These are phyloP conservation scores for Microctonus brassicae DNA, from an alignment of 2,888 invertebrate species.

Conservation along the genomic window DNA sequence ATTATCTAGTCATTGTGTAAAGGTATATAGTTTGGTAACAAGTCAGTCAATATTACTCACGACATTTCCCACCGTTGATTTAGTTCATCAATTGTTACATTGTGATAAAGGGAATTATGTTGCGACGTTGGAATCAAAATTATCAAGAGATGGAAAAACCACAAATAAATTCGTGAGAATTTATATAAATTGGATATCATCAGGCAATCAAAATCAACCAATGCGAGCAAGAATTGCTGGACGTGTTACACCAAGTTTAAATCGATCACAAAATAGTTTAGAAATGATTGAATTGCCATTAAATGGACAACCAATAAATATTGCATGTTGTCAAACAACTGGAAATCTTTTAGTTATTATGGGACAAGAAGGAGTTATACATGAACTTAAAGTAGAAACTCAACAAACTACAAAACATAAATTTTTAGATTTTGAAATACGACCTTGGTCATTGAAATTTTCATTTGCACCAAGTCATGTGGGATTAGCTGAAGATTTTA, in stretches of 20 bases:
- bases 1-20: slow-evolving; percentile 74
- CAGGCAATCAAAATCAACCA: slow-evolving; percentile 70
- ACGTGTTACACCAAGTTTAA: slow-evolving; percentile 79
- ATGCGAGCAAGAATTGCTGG: slow-evolving; percentile 82
- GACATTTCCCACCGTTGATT: slow-evolving; percentile 81
- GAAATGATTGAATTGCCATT: slow-evolving; percentile 84
- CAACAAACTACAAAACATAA: slow-evolving; percentile 78
- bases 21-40: slow-evolving; percentile 72
- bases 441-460: slow-evolving; percentile 76
- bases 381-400: slow-evolving; percentile 76
- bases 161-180: slow-evolving; percentile 75
- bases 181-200: slow-evolving; percentile 81
- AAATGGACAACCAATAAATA: slow-evolving; percentile 73
- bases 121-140: slow-evolving; percentile 76
- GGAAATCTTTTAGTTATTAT: slow-evolving; percentile 70
- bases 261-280: slow-evolving; percentile 74
- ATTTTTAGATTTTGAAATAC: slow-evolving; percentile 79
- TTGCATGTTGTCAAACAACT: slow-evolving; percentile 76
- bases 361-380: slow-evolving; percentile 71
- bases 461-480: slow-evolving; percentile 75
- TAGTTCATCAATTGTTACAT: slow-evolving; percentile 77
- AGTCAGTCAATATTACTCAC: slow-evolving; percentile 71
- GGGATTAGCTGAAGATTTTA: slow-evolving; percentile 78
- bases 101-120: slow-evolving; percentile 80
- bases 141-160: slow-evolving; percentile 56